Conservation (phyloP, 1,140 invertebrate genomes). For the Lasioglossum albipes region DNA sequence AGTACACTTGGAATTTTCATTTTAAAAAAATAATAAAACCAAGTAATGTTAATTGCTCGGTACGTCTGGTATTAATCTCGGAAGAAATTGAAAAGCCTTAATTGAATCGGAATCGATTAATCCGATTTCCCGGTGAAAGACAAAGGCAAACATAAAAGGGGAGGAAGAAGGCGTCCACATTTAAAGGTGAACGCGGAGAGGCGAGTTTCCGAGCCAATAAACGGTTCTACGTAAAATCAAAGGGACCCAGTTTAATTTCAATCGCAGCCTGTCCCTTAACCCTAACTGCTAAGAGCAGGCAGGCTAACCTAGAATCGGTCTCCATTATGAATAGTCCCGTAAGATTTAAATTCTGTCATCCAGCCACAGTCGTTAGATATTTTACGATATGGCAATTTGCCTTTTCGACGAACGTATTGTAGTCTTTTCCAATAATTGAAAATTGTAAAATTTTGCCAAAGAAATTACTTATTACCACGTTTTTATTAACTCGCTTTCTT, state of each 20-base stretch:
- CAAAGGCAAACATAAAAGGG: constrained; percentile 40
- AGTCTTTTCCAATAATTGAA: background rate
- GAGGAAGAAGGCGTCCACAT: constrained; percentile 28
- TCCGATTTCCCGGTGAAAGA: constrained; percentile 23
- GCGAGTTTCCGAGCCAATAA: constrained; percentile 40
- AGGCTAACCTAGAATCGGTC: constrained; percentile 27
- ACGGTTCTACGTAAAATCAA: constrained; percentile 48
- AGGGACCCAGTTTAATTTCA: constrained; percentile 56
- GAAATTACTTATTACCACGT: background rate
- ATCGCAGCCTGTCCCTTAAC: constrained; percentile 45
- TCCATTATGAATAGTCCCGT: constrained; percentile 54
- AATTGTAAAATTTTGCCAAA: background rate
- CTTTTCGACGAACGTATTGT: background rate
- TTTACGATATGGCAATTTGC: constrained; percentile 56
- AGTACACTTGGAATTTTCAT: no score
- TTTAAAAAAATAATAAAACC: no score
- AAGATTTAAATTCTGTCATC: constrained; percentile 55
- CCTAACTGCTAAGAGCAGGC: constrained; percentile 25
- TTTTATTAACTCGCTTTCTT: no score
- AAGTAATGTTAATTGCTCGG: no score
- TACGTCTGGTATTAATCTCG: background rate
- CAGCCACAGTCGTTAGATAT: constrained; percentile 21
- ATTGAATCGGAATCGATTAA: background rate
- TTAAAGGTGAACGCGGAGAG: constrained; percentile 21
- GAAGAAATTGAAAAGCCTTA: background rate